These are phyloP conservation scores for Dasyornis broadbenti DNA, from an alignment of 2,113 vertebrate genomes.

Conservation along the genomic window DNA sequence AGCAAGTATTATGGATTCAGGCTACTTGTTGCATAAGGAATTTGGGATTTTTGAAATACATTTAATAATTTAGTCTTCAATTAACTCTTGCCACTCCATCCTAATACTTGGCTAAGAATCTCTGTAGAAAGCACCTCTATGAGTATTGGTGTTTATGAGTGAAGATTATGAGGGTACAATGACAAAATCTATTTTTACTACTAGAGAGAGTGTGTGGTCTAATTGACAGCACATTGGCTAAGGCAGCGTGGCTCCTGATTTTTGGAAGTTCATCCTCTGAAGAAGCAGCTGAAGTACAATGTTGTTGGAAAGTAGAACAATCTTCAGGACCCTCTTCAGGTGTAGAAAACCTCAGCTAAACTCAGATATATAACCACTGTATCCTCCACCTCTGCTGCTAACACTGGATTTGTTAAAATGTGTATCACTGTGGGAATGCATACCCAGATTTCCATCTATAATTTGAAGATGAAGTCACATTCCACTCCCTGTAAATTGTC, in stretches of 20 bases:
- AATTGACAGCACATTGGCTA: background rate
- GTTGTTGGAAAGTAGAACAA: background rate
- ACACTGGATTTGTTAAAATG: background rate
- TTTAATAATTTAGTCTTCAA: background rate
- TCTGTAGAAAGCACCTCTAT: background rate
- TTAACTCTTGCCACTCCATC: background rate
- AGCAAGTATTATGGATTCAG: background rate
- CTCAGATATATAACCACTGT: background rate
- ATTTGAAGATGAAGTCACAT: background rate
- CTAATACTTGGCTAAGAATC: background rate
- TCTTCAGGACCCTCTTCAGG: background rate
- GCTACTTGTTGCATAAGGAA: background rate
- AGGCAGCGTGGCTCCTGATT: background rate
- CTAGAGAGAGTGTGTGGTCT: background rate
- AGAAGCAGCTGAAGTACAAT: background rate
- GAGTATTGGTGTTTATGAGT: background rate
- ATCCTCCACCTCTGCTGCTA: background rate
- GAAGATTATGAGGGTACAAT: background rate
- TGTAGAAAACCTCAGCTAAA: background rate
- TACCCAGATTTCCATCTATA: background rate
- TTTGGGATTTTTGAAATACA: background rate
- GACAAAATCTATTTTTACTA: background rate
- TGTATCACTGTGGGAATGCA: background rate
- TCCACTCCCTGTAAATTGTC: background rate
- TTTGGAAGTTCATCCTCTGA: background rate